A percentile compares a stretch with the other conserved stretches of the same genome.
These are phyloP conservation scores for Acromyrmex charruanus DNA, from an alignment of 1,140 invertebrate species.

Conservation along the genomic window DNA sequence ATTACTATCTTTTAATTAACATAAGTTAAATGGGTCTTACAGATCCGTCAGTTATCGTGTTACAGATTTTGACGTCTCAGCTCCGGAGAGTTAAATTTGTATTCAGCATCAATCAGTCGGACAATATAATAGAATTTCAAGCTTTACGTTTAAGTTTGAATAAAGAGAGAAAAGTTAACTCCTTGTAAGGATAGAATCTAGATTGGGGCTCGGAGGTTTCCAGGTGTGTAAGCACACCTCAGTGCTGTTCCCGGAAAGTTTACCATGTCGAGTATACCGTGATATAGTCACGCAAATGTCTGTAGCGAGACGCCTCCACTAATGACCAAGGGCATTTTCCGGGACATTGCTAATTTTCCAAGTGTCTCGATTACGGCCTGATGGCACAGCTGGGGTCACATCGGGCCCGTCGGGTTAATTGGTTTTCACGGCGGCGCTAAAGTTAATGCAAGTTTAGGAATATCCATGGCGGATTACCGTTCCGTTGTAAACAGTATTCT, in stretches of 20 bases:
- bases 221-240: background rate
- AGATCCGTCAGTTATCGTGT: too few species aligned
- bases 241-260: background rate
- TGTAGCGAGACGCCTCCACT: slow-evolving; percentile 41
- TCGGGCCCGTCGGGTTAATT: slow-evolving; percentile 65
- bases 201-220: slow-evolving; percentile 32
- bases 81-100: too few species aligned
- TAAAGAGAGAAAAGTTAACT: background rate
- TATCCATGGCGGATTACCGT: slow-evolving; percentile 27
- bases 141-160: background rate
- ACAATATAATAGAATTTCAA: background rate
- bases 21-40: too few species aligned
- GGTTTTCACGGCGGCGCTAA: slow-evolving; percentile 62
- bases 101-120: background rate
- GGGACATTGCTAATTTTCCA: slow-evolving; percentile 70
- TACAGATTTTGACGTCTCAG: too few species aligned
- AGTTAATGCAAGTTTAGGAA: slow-evolving; percentile 35
- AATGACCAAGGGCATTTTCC: slow-evolving; percentile 70
- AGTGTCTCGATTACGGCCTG: slow-evolving; percentile 69
- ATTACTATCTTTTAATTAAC: too few species aligned
- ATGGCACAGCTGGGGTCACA: slow-evolving; percentile 45
- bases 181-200: background rate
- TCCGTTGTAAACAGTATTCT: slow-evolving; percentile 23
- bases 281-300: slow-evolving; percentile 2
- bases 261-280: background rate